Evolutionary conservation across 2,888 invertebrate species (phyloP), one percentile per base, ranked within the genome.

Genomic region (Abrostola tripartita): DNA sequence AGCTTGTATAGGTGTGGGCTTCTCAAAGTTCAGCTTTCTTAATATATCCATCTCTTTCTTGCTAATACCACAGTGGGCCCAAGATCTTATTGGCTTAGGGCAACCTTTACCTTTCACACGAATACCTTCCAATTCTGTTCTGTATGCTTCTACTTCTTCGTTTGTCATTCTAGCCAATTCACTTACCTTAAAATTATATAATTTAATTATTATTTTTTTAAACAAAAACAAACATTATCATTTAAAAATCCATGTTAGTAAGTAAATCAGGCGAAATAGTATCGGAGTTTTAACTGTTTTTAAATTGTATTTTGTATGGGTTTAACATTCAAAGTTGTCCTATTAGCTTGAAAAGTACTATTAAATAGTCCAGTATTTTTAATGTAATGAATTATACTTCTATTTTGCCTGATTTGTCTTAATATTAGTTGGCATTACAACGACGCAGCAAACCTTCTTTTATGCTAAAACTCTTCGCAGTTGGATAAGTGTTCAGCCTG

Each of bases 61-160:
- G 69, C 98, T 98, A 24, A 99, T 98, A 6, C 99, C 99, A 88
- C 99, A 99, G 84, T 99, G 99, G 0, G 99, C 99, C 99, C 99
- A 99, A 0, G 97, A 97, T 93, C 97, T 98, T 67, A 99, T 98
- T 0, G 98, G 98, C 86, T 98, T 99, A 0, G 99, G 99, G 87
- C 99, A 99, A 8, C 98, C 98, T 88, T 99, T 99, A 36, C 99
- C 99, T 87, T 98, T 98, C 0, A 99, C 99, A 78, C 98, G 96
- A 61, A 99, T 98, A 0, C 98, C 99, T 94, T 99, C 99, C 70
- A 99, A 87, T 81, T 99, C 99, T 72, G 96, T 96, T 81, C 97
- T 96, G 85, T 98, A 98, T 0, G 96, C 96, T 68, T 98, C 98
- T 0, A 98, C 97, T 81, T 98, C 97, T 85, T 98, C 97, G 37